Percentiles rank a stretch among this genome's conserved stretches.
phyloP scores from a whole-genome alignment of 2,888 invertebrate species.

The Polymixis lichenea region DNA sequence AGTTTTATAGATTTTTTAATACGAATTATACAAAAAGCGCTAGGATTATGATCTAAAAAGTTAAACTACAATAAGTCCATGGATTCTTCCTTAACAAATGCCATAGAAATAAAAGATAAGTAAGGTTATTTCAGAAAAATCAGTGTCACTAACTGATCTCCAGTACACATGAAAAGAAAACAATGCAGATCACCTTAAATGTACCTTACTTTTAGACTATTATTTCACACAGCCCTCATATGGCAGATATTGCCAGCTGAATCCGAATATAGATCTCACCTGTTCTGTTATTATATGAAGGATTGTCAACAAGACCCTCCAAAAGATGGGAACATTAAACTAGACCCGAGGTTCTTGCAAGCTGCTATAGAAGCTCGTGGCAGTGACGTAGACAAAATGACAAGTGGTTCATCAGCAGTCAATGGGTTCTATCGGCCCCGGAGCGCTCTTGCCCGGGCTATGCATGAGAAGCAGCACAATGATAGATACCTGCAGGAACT shows the following conservation, averaged over 20 bases:
- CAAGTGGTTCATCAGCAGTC: conserved; percentile 76
- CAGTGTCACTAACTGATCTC: conserved; percentile 53
- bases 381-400: conserved; percentile 74
- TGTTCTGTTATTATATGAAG: conserved; percentile 80
- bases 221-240: conserved; percentile 66
- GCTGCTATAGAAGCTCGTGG: conserved; percentile 60
- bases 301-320: conserved; percentile 74
- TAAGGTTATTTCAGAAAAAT: conserved; percentile 63
- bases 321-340: conserved; percentile 69
- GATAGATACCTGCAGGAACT: conserved; percentile 92
- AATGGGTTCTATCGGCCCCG: conserved; percentile 91
- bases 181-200: conserved; percentile 70
- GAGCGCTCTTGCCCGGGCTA: conserved; percentile 93
- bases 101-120: conserved; percentile 47
- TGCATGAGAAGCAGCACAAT: conserved; percentile 93
- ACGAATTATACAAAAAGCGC: conserved; percentile 57
- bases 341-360: conserved; percentile 63
- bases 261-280: conserved; percentile 71
- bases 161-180: conserved; percentile 51
- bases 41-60: conserved; percentile 50
- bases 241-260: conserved; percentile 65
- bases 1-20: conserved; percentile 65
- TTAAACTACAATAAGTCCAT: conserved; percentile 21
- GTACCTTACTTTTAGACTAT: conserved; percentile 64
- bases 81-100: conserved; percentile 17